Percentiles rank a stretch among this genome's conserved stretches.
These are phyloP conservation scores for Carterocephalus palaemon DNA, from an alignment of 2,888 invertebrate genomes.

Conservation along the genomic window DNA sequence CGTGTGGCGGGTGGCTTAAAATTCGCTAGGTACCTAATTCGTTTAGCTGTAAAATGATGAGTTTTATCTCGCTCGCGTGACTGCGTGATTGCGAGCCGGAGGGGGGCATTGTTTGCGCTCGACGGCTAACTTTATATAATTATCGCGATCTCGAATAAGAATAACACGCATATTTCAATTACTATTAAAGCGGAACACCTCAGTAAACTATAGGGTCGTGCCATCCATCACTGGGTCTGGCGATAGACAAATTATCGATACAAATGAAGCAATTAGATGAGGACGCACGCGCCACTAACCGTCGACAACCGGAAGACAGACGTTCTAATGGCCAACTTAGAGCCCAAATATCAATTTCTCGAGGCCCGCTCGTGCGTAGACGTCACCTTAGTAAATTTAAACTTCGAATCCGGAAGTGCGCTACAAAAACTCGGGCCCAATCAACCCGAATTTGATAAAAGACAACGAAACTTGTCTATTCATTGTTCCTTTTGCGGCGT, in stretches of 20 bases:
- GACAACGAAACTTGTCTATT: constrained; percentile 60
- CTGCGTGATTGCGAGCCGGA: constrained; percentile 49
- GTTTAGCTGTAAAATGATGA: constrained; percentile 69
- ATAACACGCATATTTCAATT: constrained; percentile 39
- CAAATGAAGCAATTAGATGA: constrained; percentile 74
- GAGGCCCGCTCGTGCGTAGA: constrained; percentile 60
- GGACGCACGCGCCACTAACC: constrained; percentile 65
- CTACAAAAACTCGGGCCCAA: constrained; percentile 67
- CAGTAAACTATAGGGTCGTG: constrained; percentile 26
- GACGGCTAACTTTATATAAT: constrained; percentile 47
- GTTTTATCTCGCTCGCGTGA: constrained; percentile 58
- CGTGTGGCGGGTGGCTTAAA: constrained; percentile 50
- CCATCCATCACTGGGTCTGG: constrained; percentile 37
- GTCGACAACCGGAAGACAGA: constrained; percentile 67
- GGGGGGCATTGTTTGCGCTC: constrained; percentile 35
- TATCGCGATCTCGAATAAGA: constrained; percentile 38
- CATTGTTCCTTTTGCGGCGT: constrained; percentile 57
- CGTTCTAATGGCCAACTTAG: constrained; percentile 72
- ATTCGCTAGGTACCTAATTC: constrained; percentile 66
- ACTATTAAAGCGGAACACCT: constrained; percentile 51
- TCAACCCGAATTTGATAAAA: constrained; percentile 60
- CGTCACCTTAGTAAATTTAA: constrained; percentile 53
- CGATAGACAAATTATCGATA: constrained; percentile 55
- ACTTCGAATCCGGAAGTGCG: constrained; percentile 69
- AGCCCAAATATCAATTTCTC: constrained; percentile 76